Base-by-base conservation (phyloP, 2,113 vertebrate genomes). In the Isurus oxyrinchus region DNA sequence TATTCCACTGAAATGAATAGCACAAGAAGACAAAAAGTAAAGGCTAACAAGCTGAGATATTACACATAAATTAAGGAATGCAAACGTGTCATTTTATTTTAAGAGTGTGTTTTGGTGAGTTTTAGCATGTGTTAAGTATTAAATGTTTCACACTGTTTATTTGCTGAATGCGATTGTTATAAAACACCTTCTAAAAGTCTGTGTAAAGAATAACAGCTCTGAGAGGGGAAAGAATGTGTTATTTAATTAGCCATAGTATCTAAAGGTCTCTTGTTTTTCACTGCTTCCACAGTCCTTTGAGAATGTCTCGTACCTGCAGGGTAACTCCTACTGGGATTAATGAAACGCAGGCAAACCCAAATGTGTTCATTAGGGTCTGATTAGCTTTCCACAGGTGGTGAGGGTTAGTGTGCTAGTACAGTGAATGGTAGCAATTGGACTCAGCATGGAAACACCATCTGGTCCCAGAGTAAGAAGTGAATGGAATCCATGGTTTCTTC, bases 301-400 rank as follows among this genome's bases (percentile, higher is more conserved):
- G 94, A 53, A 16, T 55, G 94, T 72, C 97, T 97, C 97, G 98
- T 98, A 99, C 98, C 98, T 99, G 98, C 98, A 98, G 98, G 98
- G 98, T 97, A 96, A 96, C 98, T 98, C 98, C 98, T 98, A 99
- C 98, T 99, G 98, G 98, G 98, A 98, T 97, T 99, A 98, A 99
- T 99, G 99, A 98, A 98, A 98, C 98, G 98, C 98, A 99, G 98
- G 98, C 98, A 98, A 98, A 97, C 98, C 98, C 98, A 98, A 98
- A 98, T 98, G 98, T 98, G 98, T 99, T 99, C 98, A 98, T 99
- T 99, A 98, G 98, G 97, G 97, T 96, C 98, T 98, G 98, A 98
- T 98, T 99, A 98, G 98, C 98, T 98, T 98, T 97, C 97, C 98
- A 98, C 99, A 99, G 98, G 98, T 99, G 98, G 98, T 97, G 98